phyloP scores from a whole-genome alignment of 1,140 invertebrate species.

The Paralvinella palmiformis region DNA sequence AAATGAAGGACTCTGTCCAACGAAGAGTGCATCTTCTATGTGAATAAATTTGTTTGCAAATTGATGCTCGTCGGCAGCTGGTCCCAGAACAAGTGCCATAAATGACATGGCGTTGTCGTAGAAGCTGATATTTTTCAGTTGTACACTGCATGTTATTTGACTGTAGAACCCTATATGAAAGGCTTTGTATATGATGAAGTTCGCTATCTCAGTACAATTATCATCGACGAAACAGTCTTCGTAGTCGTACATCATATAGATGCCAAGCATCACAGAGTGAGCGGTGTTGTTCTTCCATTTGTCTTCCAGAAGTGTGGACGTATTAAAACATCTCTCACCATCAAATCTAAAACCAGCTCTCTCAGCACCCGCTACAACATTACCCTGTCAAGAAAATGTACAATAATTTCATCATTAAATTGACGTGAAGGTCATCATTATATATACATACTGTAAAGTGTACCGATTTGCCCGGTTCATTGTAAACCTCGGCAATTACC shows the following conservation, averaged over 20 bases:
- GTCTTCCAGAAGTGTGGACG: not conserved
- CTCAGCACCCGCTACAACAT: slow-evolving; percentile 7
- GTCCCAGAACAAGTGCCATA: slow-evolving; percentile 32
- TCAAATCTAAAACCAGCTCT: not conserved
- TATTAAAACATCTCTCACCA: not conserved
- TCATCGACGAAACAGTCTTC: no score
- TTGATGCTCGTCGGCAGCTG: slow-evolving; percentile 20
- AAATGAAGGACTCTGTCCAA: slow-evolving; percentile 20
- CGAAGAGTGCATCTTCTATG: slow-evolving; percentile 25
- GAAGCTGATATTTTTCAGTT: slow-evolving; percentile 21
- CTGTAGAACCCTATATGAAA: slow-evolving; percentile 35
- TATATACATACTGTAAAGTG: no score
- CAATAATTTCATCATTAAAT: no score
- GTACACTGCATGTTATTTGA: slow-evolving; percentile 19
- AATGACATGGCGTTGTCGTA: slow-evolving; percentile 31
- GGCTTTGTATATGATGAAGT: slow-evolving; percentile 30
- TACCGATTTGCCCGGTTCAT: no score
- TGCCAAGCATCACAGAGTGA: slow-evolving; percentile 19
- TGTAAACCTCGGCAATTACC: no score
- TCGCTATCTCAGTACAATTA: slow-evolving; percentile 18
- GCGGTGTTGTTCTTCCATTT: no score
- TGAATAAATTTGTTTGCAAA: slow-evolving; percentile 25
- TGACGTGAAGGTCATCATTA: no score
- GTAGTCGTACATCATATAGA: slow-evolving; percentile 19
- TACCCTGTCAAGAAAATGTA: no score